phyloP scores from a whole-genome alignment of 2,113 vertebrate species.

The Leptobrachium leishanense region DNA sequence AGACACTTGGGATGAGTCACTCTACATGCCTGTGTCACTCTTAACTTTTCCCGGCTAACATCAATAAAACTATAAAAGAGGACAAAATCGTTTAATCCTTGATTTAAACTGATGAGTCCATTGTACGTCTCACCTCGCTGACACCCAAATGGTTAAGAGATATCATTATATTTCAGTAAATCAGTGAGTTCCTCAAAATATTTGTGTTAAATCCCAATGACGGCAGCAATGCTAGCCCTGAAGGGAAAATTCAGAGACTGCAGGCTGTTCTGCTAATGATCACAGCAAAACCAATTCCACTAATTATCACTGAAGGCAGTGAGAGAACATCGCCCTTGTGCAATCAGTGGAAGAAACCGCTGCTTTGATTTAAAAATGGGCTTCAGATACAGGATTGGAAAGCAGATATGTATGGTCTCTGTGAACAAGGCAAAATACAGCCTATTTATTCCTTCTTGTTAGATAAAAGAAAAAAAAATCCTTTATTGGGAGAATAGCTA shows the following conservation, averaged over 20 bases:
- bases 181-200: conserved; percentile 10
- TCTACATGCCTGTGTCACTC: not conserved
- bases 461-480: no score
- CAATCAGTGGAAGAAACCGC: conserved; percentile 13
- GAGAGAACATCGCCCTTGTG: conserved; percentile 15
- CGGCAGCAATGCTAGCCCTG: conserved; percentile 19
- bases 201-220: conserved; percentile 13
- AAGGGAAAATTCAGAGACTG: conserved; percentile 33
- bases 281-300: conserved; percentile 5
- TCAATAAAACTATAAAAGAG: not conserved
- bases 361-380: not conserved
- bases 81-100: not conserved
- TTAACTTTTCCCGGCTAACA: not conserved
- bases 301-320: conserved; percentile 32
- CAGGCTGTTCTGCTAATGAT: conserved; percentile 33
- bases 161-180: not conserved
- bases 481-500: no score
- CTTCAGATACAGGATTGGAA: not conserved
- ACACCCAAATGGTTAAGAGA: not conserved
- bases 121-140: not conserved
- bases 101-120: not conserved
- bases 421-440: no score
- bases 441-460: no score
- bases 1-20: conserved; percentile 11
- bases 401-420: not conserved